Base-by-base conservation (phyloP, 2,888 invertebrate genomes). In the Selenia dentaria region DNA sequence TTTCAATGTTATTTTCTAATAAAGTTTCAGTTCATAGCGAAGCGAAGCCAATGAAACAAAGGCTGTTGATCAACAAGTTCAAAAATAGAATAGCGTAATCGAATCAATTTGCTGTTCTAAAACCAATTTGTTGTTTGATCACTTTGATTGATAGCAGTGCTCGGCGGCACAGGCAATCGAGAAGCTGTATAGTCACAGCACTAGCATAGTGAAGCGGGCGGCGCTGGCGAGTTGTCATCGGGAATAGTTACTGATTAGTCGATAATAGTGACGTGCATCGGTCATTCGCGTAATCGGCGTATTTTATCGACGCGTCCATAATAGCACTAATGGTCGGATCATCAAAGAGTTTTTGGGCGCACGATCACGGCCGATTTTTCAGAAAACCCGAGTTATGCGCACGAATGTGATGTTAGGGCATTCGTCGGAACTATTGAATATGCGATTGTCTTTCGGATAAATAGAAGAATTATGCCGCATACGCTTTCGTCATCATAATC, bases 321-420 rank as follows among this genome's bases (percentile, higher is more conserved):
- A n/a, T n/a, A n/a, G n/a, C n/a, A n/a, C n/a, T 84, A 83, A 77
- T 68, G 59, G 85, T 76, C 83, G 84, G 72, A 74, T 71, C 73
- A 80, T 87, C 86, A 85, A 87, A 87, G 67, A 67, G 70, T 65
- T n/a, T n/a, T 74, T 71, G 68, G 66, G 67, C 76, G 83, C 87
- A 87, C 86, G 86, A 85, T 75, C 69, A 63, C 66, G 75, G 74
- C 62, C 56, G 65, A 69, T 79, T 87, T 87, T 86, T 80, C 76
- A 81, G 87, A 81, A 83, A 86, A 83, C 62, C 62, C 64, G 42
- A 66, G 72, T 64, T 76, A 77, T 73, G 79, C 67, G 79, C 86
- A 83, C 86, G 86, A 82, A 78, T 81, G 70, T 79, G 73, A 52
- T 59, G 56, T 59, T 43, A 29, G 42, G 24, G 40, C 27, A 37